Percentiles rank a stretch among this genome's conserved stretches.
phyloP scores from a whole-genome alignment of 1,140 invertebrate species.

The Drosophila repletoides region DNA sequence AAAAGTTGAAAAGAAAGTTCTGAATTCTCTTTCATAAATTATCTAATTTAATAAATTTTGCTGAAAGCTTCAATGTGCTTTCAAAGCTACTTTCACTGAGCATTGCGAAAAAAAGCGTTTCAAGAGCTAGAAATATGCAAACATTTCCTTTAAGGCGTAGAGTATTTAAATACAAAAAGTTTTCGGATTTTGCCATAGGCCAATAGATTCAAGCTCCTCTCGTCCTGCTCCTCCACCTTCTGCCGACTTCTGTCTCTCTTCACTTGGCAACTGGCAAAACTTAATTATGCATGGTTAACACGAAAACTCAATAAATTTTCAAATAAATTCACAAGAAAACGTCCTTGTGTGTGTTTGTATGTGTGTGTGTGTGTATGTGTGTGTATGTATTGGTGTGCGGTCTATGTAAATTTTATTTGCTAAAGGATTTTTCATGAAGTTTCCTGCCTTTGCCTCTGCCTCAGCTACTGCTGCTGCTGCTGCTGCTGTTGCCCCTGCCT shows the following conservation, averaged over 20 bases:
- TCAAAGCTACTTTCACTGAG: neutral
- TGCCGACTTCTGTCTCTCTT: neutral
- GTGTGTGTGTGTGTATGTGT: conserved; percentile 19
- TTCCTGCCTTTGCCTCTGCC: conserved; percentile 37
- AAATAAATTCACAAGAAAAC: conserved; percentile 70
- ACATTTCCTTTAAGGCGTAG: neutral
- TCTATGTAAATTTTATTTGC: conserved; percentile 77
- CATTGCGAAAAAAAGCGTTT: neutral
- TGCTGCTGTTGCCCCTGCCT: neutral
- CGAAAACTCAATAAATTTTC: conserved; percentile 82
- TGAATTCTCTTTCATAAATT: no score
- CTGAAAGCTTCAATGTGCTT: neutral
- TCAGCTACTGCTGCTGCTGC: conserved; percentile 1
- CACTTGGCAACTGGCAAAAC: conserved; percentile 54
- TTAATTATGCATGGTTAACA: conserved; percentile 82
- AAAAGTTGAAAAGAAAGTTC: no score
- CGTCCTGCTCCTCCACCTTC: neutral
- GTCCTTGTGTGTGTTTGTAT: conserved; percentile 14
- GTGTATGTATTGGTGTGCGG: conserved; percentile 27
- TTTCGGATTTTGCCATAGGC: conserved; percentile 25
- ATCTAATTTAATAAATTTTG: no score
- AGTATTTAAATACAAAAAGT: conserved; percentile 26
- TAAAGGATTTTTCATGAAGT: conserved; percentile 77
- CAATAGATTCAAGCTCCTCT: conserved; percentile 7
- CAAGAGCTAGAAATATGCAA: no score